Base-by-base conservation (phyloP, 2,888 invertebrate species). In the Tenthredo amoena region DNA sequence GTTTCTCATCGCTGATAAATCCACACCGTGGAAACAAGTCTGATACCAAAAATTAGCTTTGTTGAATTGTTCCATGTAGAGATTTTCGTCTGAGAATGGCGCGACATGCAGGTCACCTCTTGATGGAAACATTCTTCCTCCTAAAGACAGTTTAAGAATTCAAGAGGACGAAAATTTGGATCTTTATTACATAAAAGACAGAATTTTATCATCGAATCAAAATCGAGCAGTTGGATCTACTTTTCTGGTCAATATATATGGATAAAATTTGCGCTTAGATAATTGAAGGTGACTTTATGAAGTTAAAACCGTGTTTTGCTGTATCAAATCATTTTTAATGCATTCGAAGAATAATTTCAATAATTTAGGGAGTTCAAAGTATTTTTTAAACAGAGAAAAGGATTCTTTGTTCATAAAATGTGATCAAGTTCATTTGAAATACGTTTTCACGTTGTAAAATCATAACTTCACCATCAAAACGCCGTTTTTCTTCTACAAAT, bases 41-140 rank as follows among this genome's bases (percentile, higher is more conserved):
- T 99, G 99, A 92, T 98, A 99, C 99, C 99, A 99, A 94, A 99
- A 99, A 93, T 99, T 99, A 0, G 99, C 99, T 94, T 99, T 99
- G 91, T 98, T 98, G 91, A 98, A 98, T 93, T 99, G 99, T 94
- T 99, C 99, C 96, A 99, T 98, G 93, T 98, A 99, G 62, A 99
- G 95, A 43, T 98, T 97, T 94, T 99, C 99, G 93, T 99, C 99
- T 72, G 98, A 98, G 93, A 99, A 99, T 0, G 99, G 99, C 81
- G 99, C 99, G 93, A 99, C 97, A 92, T 99, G 99, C 58, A 99
- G 95, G 94, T 99, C 99, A 84, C 99, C 99, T 93, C 98, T 96
- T 0, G 98, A 97, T 1, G 99, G 99, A 94, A 98, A 99, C 99
- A 99, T 99, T 94, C 98, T 98, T 85, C 99, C 99, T 86, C 95